A percentile compares a stretch with the other conserved stretches of the same genome.
These are phyloP conservation scores for Drosophila monieri DNA, from an alignment of 2,888 invertebrate species.

Conservation along the genomic window DNA sequence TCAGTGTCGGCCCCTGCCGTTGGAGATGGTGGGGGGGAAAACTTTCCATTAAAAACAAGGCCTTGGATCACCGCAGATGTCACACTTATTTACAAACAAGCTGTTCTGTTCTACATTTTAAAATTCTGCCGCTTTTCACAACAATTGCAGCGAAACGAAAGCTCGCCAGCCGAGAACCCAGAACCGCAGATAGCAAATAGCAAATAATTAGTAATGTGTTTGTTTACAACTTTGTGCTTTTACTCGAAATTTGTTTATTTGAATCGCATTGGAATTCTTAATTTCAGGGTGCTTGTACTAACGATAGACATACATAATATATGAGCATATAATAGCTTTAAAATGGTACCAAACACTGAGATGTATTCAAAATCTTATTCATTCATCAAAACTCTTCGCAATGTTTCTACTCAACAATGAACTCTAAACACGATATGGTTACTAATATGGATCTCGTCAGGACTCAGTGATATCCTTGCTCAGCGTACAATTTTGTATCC, in stretches of 20 bases:
- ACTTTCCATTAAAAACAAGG: slow-evolving; percentile 41
- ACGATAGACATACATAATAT: slow-evolving; percentile 24
- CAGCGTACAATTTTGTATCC: not conserved
- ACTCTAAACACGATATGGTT: slow-evolving; percentile 2
- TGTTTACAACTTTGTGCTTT: slow-evolving; percentile 39
- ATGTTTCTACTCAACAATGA: slow-evolving; percentile 1
- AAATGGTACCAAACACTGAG: slow-evolving; percentile 15
- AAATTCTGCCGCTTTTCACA: slow-evolving; percentile 10
- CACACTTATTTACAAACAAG: slow-evolving; percentile 34
- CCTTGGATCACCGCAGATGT: slow-evolving; percentile 18
- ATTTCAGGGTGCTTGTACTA: slow-evolving; percentile 12
- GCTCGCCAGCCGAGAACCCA: slow-evolving; percentile 7
- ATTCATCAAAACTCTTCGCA: too few species aligned
- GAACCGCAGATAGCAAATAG: not conserved
- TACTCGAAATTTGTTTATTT: slow-evolving; percentile 33
- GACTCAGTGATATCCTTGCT: not conserved
- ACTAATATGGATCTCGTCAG: not conserved
- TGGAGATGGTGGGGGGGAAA: slow-evolving; percentile 17
- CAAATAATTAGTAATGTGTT: slow-evolving; percentile 27
- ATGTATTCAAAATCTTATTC: not conserved
- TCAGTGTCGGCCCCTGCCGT: slow-evolving; percentile 22
- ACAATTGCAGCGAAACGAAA: slow-evolving; percentile 18
- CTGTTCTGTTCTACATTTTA: slow-evolving; percentile 21
- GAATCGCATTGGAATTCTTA: slow-evolving; percentile 30
- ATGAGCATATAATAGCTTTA: slow-evolving; percentile 17